Base-by-base conservation (phyloP, 2,113 vertebrate species). In the Eulemur rufifrons region DNA sequence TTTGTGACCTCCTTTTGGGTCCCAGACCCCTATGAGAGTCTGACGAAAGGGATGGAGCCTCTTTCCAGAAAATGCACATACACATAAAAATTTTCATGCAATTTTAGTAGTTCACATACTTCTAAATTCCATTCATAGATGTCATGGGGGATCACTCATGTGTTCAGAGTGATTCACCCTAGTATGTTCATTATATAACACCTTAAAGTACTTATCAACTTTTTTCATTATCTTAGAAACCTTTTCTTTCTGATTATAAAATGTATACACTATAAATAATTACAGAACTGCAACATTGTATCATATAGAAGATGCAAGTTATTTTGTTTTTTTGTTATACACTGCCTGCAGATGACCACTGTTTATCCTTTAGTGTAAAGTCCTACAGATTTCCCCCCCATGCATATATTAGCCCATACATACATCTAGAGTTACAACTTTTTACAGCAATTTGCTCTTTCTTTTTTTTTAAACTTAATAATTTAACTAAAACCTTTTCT, bases 241-340 rank as follows among this genome's bases (percentile, higher is more conserved):
- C 11, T 27, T 89, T 94, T 87, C 92, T 96, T 95, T 61, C 34
- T 37, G 39, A 78, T 76, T 87, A 73, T 17, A 90, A 91, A 90
- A 54, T 85, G 64, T 85, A 34, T 42, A 23, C 21, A 83, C 9
- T 56, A 21, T 59, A 88, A 88, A 71, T 87, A 91, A 76, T 45
- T 96, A 56, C 56, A 94, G 95, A 94, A 82, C n/a, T 18, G 37
- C 17, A 66, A 87, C 42, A 69, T 42, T 73, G 29, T 29, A 82
- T 82, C 56, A 81, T 13, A n/a, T 27, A 78, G 45, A 59, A 96
- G 74, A 82, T 18, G 32, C 81, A 92, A 74, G 45, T 66, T 78
- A 14, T 86, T 45, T 90, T 27, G 34, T 23, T 21, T 52, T 64
- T 84, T 80, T 6, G 77, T 68, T 73, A n/a, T 42, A 56, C 1